Evolutionary conservation across 37 sponge, comb jelly and placozoan species (phyloP).

Genomic region (Chondrosia reniformis): DNA sequence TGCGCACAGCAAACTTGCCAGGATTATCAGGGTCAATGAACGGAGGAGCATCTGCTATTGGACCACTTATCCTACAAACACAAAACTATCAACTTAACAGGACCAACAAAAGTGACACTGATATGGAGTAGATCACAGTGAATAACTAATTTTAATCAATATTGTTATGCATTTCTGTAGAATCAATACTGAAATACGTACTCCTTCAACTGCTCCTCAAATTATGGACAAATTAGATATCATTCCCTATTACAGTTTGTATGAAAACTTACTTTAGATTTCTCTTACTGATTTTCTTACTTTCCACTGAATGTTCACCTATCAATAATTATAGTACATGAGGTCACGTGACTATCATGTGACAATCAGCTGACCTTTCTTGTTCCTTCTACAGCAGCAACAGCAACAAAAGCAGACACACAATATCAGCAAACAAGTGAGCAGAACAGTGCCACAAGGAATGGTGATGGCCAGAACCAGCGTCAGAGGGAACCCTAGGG

Average conservation of each 20-base stretch:
- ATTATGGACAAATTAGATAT: no score
- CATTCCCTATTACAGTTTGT: no score
- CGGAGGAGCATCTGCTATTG: constrained; percentile 33
- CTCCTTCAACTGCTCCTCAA: no score
- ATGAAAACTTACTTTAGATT: neutral
- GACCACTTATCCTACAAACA: constrained; percentile 63
- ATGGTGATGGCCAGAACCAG: neutral
- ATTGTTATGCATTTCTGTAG: no score
- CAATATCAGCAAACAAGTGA: neutral
- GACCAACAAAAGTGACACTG: no score
- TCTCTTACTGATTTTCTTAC: neutral
- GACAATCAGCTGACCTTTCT: neutral
- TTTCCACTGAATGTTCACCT: neutral
- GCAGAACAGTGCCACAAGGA: neutral
- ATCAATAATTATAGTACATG: neutral
- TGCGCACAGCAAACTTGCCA: constrained; percentile 44
- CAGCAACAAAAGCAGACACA: neutral
- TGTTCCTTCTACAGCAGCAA: neutral
- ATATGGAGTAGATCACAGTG: no score
- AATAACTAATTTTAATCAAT: no score
- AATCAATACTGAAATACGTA: no score
- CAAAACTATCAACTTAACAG: no score
- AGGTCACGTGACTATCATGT: neutral
- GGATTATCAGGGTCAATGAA: constrained; percentile 22
- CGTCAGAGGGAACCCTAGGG: constrained; percentile 13